Conservation (phyloP, 2,888 invertebrate species). For the Helobdella robusta region DNA sequence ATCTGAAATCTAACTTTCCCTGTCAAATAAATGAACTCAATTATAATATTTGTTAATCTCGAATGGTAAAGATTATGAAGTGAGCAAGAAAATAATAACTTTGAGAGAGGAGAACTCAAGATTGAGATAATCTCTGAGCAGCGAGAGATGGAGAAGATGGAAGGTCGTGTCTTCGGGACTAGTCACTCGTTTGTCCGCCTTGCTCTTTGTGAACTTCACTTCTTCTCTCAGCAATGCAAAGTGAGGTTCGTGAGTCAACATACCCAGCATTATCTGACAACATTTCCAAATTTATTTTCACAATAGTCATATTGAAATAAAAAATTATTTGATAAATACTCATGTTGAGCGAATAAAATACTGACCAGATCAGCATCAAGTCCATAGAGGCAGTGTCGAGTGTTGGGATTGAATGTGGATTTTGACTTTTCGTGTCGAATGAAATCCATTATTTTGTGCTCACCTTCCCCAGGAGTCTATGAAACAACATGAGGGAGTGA, state of each 20-base stretch:
- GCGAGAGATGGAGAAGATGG: constrained; percentile 78
- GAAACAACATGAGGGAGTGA: constrained; percentile 3
- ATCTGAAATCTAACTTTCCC: constrained; percentile 60
- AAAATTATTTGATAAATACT: too few relatives aligned
- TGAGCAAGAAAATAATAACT: too few relatives aligned
- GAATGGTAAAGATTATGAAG: too few relatives aligned
- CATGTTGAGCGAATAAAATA: too few relatives aligned
- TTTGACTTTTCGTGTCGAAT: constrained; percentile 72
- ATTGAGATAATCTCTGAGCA: constrained; percentile 82
- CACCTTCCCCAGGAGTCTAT: constrained; percentile 77
- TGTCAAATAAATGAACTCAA: constrained; percentile 31
- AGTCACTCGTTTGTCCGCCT: constrained; percentile 39
- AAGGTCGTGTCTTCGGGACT: constrained; percentile 83
- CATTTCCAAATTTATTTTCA: neutral
- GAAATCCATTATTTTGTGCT: constrained; percentile 98
- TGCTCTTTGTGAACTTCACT: constrained; percentile 55
- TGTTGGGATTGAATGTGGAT: constrained; percentile 76
- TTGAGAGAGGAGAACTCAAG: constrained; percentile 65
- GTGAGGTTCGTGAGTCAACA: constrained; percentile 88
- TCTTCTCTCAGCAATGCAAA: constrained; percentile 89
- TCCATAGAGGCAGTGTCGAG: constrained; percentile 89
- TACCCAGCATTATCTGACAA: constrained; percentile 75
- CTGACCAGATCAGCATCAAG: constrained; percentile 79
- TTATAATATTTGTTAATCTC: too few relatives aligned
- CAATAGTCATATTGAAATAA: neutral